phyloP scores from a whole-genome alignment of 2,113 vertebrate species.

The Anhinga rufa region DNA sequence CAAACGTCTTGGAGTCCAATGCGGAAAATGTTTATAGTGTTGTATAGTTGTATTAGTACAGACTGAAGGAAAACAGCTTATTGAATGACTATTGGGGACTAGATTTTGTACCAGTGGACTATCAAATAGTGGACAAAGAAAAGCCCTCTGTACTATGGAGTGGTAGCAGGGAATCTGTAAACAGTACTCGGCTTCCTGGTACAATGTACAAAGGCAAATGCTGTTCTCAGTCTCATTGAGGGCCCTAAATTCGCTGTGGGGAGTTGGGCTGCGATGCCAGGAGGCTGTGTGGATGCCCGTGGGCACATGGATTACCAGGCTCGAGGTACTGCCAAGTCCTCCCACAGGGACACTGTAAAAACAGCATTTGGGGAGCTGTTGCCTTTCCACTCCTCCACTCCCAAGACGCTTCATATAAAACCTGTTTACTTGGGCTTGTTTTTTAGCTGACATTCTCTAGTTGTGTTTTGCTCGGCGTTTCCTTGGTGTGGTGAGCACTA shows the following conservation, averaged over 20 bases:
- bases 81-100: conserved; percentile 30
- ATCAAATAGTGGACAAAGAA: conserved; percentile 9
- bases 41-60: conserved; percentile 73
- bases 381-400: background rate
- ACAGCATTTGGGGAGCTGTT: background rate
- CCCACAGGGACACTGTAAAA: background rate
- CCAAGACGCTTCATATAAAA: background rate
- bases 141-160: background rate
- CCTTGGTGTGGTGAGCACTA: background rate
- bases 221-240: background rate
- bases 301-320: background rate
- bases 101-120: conserved; percentile 17
- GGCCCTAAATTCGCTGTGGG: background rate
- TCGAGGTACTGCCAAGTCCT: background rate
- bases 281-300: background rate
- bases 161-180: background rate
- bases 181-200: background rate
- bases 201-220: background rate
- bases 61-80: conserved; percentile 66
- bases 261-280: background rate
- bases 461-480: background rate
- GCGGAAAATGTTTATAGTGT: conserved; percentile 72
- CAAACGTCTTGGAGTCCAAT: conserved; percentile 69
- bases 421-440: background rate
- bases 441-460: background rate